phyloP scores from a whole-genome alignment of 1,140 invertebrate species.

The Plectrocnemia conspersa region DNA sequence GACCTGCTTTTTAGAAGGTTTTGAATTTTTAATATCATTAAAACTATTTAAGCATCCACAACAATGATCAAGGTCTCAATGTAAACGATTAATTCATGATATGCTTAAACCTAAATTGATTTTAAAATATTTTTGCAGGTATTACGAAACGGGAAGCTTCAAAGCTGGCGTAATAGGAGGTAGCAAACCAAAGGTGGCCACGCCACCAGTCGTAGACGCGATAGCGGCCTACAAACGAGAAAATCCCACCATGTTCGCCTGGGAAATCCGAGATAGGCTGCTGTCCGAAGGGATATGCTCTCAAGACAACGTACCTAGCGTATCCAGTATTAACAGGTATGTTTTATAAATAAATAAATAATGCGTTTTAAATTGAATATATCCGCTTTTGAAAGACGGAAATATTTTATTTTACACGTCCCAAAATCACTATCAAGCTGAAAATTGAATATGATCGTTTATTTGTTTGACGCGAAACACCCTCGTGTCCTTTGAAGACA shows the following conservation, averaged over 20 bases:
- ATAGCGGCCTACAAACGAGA: constrained; percentile 98
- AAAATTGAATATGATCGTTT: too few species aligned
- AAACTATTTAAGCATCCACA: too few species aligned
- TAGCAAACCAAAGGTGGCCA: constrained; percentile 98
- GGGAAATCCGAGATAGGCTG: constrained; percentile 97
- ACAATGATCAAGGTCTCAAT: too few species aligned
- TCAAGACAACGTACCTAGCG: constrained; percentile 97
- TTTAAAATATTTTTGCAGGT: constrained; percentile 74
- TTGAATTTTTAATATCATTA: too few species aligned
- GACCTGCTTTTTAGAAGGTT: too few species aligned
- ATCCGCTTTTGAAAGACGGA: too few species aligned
- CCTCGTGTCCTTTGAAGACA: constrained; percentile 13
- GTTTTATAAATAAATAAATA: constrained; percentile 38
- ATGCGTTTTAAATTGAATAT: too few species aligned
- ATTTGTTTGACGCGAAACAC: too few species aligned
- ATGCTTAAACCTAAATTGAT: too few species aligned
- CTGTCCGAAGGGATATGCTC: constrained; percentile 95
- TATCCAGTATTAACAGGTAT: constrained; percentile 98
- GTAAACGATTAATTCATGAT: too few species aligned
- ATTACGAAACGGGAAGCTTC: constrained; percentile 98
- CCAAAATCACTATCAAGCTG: too few species aligned
- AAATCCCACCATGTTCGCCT: constrained; percentile 99
- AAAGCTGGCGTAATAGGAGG: constrained; percentile 98
- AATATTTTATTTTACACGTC: too few species aligned
- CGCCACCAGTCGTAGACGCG: constrained; percentile 95